phyloP scores from a whole-genome alignment of 2,113 vertebrate genomes.

The Acrocephalus kingi region DNA sequence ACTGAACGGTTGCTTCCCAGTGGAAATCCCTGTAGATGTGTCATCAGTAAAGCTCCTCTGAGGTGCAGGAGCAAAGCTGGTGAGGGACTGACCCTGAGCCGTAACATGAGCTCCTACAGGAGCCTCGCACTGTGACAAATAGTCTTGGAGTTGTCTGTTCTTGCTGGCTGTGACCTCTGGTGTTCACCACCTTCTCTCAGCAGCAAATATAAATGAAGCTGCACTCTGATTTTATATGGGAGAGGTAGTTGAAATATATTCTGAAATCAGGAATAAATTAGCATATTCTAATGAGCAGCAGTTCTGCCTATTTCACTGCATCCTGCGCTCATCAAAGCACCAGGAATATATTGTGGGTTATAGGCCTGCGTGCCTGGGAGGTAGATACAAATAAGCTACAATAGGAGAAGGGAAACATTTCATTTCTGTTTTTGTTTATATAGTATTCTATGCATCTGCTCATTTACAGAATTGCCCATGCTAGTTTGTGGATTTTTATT shows the following conservation, averaged over 20 bases:
- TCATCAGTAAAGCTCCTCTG: not conserved
- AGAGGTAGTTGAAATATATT: not conserved
- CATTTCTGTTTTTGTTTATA: not conserved
- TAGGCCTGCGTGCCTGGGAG: not conserved
- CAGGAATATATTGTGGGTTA: not conserved
- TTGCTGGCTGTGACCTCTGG: not conserved
- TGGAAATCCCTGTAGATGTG: not conserved
- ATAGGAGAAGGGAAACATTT: not conserved
- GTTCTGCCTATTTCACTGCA: not conserved
- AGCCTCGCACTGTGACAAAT: fast-evolving
- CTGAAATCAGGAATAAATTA: not conserved
- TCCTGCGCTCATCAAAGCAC: not conserved
- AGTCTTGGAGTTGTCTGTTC: not conserved
- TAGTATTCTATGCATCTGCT: not conserved
- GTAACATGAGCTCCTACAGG: not conserved
- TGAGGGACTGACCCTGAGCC: fast-evolving
- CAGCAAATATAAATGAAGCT: not conserved
- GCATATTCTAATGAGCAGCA: not conserved
- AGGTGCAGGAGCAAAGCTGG: not conserved
- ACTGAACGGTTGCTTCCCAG: not conserved
- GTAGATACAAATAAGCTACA: not conserved
- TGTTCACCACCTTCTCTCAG: not conserved
- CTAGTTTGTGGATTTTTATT: not conserved
- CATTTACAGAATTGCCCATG: not conserved
- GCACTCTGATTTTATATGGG: not conserved